Conservation (phyloP, 2,888 invertebrate genomes). For the Melanotus villosus region DNA sequence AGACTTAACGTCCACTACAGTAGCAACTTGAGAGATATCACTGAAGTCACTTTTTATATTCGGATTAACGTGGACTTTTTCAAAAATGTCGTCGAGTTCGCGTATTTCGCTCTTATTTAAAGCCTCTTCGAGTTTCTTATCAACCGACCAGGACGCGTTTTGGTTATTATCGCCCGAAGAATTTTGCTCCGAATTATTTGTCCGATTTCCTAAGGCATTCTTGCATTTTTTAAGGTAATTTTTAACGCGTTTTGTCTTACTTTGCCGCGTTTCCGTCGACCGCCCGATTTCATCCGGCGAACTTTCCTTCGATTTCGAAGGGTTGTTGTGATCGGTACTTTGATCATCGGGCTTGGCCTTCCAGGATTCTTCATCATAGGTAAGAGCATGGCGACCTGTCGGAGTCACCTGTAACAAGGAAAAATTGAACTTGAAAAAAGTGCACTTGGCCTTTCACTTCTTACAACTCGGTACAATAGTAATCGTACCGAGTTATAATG, state of each 20-base stretch:
- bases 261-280: conserved; percentile 68
- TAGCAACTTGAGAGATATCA: conserved; percentile 58
- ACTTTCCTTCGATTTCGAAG: conserved; percentile 43
- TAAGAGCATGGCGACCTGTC: conserved; percentile 62
- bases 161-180: conserved; percentile 38
- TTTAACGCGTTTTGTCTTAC: conserved; percentile 71
- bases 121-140: conserved; percentile 54
- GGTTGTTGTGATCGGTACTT: conserved; percentile 9
- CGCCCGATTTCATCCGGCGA: conserved; percentile 60
- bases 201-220: conserved; percentile 65
- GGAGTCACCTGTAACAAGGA: conserved; percentile 66
- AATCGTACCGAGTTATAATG: conserved; percentile 13
- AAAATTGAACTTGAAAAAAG: conserved; percentile 41
- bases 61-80: conserved; percentile 30
- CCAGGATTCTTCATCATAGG: conserved; percentile 67
- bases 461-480: conserved; percentile 1
- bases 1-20: conserved; percentile 59
- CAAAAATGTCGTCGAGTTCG: conserved; percentile 52
- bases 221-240: conserved; percentile 71
- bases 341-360: conserved; percentile 62
- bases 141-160: conserved; percentile 60
- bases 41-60: conserved; percentile 41
- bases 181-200: conserved; percentile 52
- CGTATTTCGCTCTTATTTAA: conserved; percentile 60
- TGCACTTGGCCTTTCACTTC: conserved; percentile 25